Base-by-base conservation (phyloP, 2,113 vertebrate genomes). In the Equus quagga region DNA sequence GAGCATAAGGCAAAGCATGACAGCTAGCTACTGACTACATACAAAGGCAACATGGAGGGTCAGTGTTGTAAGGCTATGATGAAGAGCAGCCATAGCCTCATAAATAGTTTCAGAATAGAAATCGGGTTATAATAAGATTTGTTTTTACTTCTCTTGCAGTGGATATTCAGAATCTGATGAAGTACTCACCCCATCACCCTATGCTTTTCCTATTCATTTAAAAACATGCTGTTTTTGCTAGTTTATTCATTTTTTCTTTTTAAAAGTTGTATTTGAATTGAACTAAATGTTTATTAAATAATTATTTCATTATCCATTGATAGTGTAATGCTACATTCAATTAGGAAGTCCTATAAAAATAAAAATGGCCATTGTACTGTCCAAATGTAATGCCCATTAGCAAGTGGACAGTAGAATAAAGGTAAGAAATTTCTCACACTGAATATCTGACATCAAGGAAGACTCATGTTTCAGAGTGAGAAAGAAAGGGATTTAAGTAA, bases 11-110 rank as follows among this genome's bases (percentile, higher is more conserved):
- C 10, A 72, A 33, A 84, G 5, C 1, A 7, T 64, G 11, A 17
- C 5, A 58, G 1, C 15, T 51, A n/a, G 11, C 15, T n/a, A 18
- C 8, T 79, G n/a, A 56, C 11, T 60, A 33, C 11, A 89, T 23
- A 28, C 10, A 18, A 17, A 0, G 5, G 6, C 11, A 14, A 21
- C 8, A 17, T n/a, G 5, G 18, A 26, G 64, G 7, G 19, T n/a
- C 69, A 69, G 11, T 62, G 14, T 21, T 41, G 8, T 33, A 65
- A 81, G 31, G 17, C 9, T 36, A 17, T 36, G 11, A 41, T 49
- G 44, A 73, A 41, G 7, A 10, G 1, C 24, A 24, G 14, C 10
- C 9, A 6, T 36, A 31, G 6, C 8, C 18, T 33, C 36, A 33
- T 31, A 70, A 65, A 65, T 19, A 69, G 33, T 65, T 85, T 56